Evolutionary conservation across 2,113 vertebrate genomes (phyloP).

Genomic region (Pollimyrus isidori): DNA sequence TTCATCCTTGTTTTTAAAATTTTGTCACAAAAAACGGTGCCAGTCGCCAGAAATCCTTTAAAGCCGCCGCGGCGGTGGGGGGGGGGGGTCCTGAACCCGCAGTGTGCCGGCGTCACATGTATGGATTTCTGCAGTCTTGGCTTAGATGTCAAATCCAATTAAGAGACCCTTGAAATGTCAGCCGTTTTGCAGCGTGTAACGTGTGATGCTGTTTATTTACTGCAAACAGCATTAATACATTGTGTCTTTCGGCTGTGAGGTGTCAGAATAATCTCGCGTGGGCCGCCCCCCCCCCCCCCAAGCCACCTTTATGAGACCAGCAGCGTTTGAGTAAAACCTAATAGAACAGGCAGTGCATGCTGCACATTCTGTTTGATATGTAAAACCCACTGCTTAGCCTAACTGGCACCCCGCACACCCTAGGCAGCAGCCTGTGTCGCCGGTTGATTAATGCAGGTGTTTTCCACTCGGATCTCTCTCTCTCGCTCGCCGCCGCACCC

Average conservation of each 20-base stretch:
- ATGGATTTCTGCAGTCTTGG: constrained; percentile 6
- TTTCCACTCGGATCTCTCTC: neutral
- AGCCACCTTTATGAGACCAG: neutral
- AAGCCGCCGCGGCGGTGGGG: neutral
- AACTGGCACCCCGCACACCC: neutral
- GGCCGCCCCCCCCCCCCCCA: neutral
- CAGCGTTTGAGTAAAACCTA: constrained; percentile 10
- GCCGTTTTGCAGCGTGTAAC: neutral
- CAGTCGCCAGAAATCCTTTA: constrained; percentile 22
- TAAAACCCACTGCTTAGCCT: neutral
- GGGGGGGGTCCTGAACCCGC: constrained; percentile 13
- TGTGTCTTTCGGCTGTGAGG: constrained; percentile 7
- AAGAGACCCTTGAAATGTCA: neutral
- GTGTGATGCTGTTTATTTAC: constrained; percentile 1
- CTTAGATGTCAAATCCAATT: constrained; percentile 10
- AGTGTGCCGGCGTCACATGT: constrained; percentile 22
- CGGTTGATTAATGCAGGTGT: neutral
- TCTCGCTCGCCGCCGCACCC: neutral
- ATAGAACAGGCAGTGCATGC: neutral
- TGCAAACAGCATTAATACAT: neutral
- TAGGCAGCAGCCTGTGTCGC: neutral
- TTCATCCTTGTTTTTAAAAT: constrained; percentile 28
- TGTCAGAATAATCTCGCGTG: neutral
- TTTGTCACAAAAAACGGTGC: constrained; percentile 21
- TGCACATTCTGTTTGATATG: neutral